Conservation (phyloP, 2,888 invertebrate species). For the Caenorhabditis virilis region DNA sequence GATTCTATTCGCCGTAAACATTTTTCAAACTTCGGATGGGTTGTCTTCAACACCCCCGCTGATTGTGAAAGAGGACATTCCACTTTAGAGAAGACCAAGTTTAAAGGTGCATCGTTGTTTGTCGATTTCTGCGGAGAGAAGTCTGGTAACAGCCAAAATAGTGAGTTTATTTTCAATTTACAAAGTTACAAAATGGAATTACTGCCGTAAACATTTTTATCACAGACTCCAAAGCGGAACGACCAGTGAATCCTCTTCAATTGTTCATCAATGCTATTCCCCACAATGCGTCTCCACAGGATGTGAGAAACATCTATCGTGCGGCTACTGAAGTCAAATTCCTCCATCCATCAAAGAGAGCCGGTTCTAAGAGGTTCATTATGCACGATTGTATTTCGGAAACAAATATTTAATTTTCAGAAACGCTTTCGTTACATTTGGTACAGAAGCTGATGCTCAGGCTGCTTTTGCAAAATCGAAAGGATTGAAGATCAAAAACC, state of each 20-base stretch:
- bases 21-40: conserved; percentile 47
- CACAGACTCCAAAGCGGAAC: conserved; percentile 11
- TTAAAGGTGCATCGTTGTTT: conserved; percentile 34
- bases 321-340: conserved; percentile 39
- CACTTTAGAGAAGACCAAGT: conserved; percentile 25
- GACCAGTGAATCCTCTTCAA: conserved; percentile 45
- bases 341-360: conserved; percentile 7
- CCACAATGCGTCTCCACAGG: conserved; percentile 9
- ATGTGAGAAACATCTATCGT: conserved; percentile 40
- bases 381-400: neutral
- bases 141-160: neutral
- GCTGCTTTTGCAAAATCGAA: conserved; percentile 55
- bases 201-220: neutral
- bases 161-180: neutral
- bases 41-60: conserved; percentile 52
- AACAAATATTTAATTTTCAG: conserved; percentile 1
- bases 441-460: conserved; percentile 51
- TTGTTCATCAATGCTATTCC: conserved; percentile 46
- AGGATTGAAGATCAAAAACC: conserved; percentile 42
- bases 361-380: conserved; percentile 17
- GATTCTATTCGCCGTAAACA: conserved; percentile 47
- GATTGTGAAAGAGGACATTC: conserved; percentile 44
- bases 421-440: conserved; percentile 50
- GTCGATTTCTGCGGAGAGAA: conserved; percentile 51
- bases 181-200: no score